Base-by-base conservation (phyloP, 1,140 invertebrate species). In the Drosophila obscura region DNA sequence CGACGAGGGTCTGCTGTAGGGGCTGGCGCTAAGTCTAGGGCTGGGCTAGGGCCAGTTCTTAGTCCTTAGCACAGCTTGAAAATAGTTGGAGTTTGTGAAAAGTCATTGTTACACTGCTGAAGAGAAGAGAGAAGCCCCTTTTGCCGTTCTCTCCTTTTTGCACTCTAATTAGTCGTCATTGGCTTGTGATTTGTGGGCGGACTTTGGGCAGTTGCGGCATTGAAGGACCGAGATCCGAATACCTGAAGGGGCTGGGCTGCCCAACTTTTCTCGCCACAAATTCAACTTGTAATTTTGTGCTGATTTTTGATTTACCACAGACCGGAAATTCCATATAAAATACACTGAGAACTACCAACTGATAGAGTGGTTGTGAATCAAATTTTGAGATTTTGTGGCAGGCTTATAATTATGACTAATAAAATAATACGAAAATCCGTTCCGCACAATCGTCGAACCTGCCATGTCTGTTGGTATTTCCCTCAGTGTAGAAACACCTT, bases 121-220 rank as follows among this genome's bases (percentile, higher is more conserved):
- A 52, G 63, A 48, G 57, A 48, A 61, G 45, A 4, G 22, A 4
- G 22, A 3, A 4, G 22, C 22, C 3, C 41, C 71, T 46, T 46
- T 62, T 44, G 44, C 24, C 39, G 49, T 49, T 31, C 73, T 41
- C 71, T 69, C 51, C 75, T 60, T 87, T 78, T 77, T 74, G 35
- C 77, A 87, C 74, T 85, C 78, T 85, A 85, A 85, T 85, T 85
- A 85, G 82, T 85, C 79, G 74, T 87, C 82, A 87, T 82, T 85
- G 82, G 83, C 77, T 75, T 82, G 78, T 82, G 83, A 85, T 85
- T 85, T 85, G 82, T 87, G 82, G 78, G 83, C 59, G 62, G 72
- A 59, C 73, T 66, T 49, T 66, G 59, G 41, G 52, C 52, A 58
- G 39, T 71, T 58, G 49, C 51, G 64, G 58, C 69, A 68, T 69